These are phyloP conservation scores for Falco novaeseelandiae DNA, from an alignment of 2,797 vertebrate genomes.

Conservation along the genomic window DNA sequence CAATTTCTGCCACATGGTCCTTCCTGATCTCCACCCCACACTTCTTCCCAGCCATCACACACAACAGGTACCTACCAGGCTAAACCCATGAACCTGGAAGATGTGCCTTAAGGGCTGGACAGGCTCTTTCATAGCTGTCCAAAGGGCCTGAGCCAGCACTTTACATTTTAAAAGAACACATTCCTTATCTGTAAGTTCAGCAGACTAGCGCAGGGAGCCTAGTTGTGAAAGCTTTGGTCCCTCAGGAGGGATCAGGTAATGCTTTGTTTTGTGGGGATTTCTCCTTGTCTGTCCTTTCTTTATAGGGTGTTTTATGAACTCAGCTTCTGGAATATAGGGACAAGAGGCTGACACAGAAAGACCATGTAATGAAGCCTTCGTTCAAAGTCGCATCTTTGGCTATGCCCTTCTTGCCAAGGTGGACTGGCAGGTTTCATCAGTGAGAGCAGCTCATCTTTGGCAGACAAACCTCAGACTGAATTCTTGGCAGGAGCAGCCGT, in stretches of 20 bases:
- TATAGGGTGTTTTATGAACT: conserved; percentile 46
- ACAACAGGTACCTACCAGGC: neutral
- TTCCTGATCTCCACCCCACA: neutral
- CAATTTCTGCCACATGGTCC: neutral
- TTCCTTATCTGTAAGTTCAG: neutral
- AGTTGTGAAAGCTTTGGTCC: neutral
- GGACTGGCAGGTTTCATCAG: neutral
- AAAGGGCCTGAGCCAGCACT: conserved; percentile 66
- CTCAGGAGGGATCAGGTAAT: conserved; percentile 52
- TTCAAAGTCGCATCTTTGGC: neutral
- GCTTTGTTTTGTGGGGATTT: conserved; percentile 67
- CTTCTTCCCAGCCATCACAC: neutral
- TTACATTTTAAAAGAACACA: conserved; percentile 59
- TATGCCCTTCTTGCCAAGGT: neutral
- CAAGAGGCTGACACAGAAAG: neutral
- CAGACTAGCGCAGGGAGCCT: neutral
- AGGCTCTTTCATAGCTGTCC: conserved; percentile 60
- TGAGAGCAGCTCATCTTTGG: neutral
- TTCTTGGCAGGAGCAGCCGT: neutral
- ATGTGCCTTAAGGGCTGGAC: neutral
- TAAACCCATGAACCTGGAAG: neutral
- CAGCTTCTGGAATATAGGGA: neutral
- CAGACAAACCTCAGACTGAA: neutral
- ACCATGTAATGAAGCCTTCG: neutral
- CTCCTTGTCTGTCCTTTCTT: conserved; percentile 54